Base-by-base conservation (phyloP, 2,797 vertebrate species). In the Telmatherina bonti region DNA sequence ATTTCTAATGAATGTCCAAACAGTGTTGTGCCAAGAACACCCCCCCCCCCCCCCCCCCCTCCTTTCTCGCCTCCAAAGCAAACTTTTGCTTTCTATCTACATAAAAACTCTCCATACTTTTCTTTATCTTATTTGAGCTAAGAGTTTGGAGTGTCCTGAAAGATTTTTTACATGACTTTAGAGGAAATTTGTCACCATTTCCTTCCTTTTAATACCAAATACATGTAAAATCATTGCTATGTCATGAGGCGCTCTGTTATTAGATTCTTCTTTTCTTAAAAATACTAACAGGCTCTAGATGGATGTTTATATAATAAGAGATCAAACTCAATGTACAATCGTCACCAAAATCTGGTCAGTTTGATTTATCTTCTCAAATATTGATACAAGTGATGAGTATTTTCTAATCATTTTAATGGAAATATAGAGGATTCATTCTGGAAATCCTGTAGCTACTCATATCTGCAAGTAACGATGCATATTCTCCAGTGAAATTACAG, bases 1-100 rank as follows among this genome's bases (percentile, higher is more conserved):
- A 76, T 84, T 72, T 78, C 70, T 88, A 91, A 89, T 91, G 85
- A 92, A 85, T 67, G 55, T 62, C 70, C 67, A 60, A 56, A 84
- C 70, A 68, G 72, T 76, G 71, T 66, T 53, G 68, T 83, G 85
- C 76, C 74, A 82, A 56, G 70, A 56, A 51, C 30, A 3, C 30
- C 30, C 30, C 7, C 30, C 30, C 30, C 30, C 7, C 30, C 30
- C 7, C 30, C 7, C 7, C 30, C 7, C 30, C 30, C 30, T 7
- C 7, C 7, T n/a, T n/a, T n/a, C n/a, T n/a, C n/a, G n/a, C n/a
- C n/a, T n/a, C 30, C 7, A 3, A 31, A 7, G 30, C 30, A 31
- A 3, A 31, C 30, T 59, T 58, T 8, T 56, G 22, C 30, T 57
- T 76, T 63, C 84, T 75, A 74, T 35, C 8, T 35, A 35, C 33